Evolutionary conservation across 2,797 vertebrate genomes (phyloP).

Genomic region (Craterocephalus amniculus): DNA sequence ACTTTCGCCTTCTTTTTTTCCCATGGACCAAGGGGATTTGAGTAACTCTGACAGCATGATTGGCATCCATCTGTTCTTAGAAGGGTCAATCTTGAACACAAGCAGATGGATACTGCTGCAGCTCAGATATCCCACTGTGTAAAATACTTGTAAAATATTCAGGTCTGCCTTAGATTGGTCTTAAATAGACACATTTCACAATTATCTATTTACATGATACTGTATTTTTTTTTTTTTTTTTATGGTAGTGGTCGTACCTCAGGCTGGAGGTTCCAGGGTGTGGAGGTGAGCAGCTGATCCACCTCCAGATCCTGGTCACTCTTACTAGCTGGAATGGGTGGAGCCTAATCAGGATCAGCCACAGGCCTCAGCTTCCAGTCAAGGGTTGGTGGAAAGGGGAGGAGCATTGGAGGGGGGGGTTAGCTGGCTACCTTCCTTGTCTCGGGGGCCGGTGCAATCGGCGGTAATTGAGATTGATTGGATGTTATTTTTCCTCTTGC

Average conservation of each 20-base stretch:
- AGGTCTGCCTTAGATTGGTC: slow-evolving; percentile 16
- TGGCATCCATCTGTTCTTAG: slow-evolving; percentile 43
- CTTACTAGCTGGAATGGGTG: slow-evolving; percentile 75
- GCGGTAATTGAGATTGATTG: slow-evolving; percentile 99
- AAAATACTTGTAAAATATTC: slow-evolving; percentile 36
- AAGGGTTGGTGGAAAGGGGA: slow-evolving; percentile 79
- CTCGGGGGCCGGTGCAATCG: slow-evolving; percentile 89
- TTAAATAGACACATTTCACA: slow-evolving; percentile 38
- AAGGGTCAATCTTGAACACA: slow-evolving; percentile 52
- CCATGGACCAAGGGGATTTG: slow-evolving; percentile 44
- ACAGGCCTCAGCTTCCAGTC: slow-evolving; percentile 79
- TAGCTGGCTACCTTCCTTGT: slow-evolving; percentile 89
- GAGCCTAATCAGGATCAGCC: slow-evolving; percentile 69
- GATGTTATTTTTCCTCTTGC: slow-evolving; percentile 99
- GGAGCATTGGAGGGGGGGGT: slow-evolving; percentile 66
- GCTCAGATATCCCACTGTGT: slow-evolving; percentile 40
- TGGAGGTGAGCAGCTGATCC: slow-evolving; percentile 72
- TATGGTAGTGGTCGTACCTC: slow-evolving; percentile 32
- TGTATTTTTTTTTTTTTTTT: slow-evolving; percentile 28
- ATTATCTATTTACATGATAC: slow-evolving; percentile 22
- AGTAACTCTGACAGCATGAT: slow-evolving; percentile 55
- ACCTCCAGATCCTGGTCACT: slow-evolving; percentile 55
- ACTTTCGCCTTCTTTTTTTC: slow-evolving; percentile 65
- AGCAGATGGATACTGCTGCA: slow-evolving; percentile 56
- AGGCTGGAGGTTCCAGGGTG: slow-evolving; percentile 45